Base-by-base conservation (phyloP, 2,797 vertebrate species). In the Phataginus tricuspis region DNA sequence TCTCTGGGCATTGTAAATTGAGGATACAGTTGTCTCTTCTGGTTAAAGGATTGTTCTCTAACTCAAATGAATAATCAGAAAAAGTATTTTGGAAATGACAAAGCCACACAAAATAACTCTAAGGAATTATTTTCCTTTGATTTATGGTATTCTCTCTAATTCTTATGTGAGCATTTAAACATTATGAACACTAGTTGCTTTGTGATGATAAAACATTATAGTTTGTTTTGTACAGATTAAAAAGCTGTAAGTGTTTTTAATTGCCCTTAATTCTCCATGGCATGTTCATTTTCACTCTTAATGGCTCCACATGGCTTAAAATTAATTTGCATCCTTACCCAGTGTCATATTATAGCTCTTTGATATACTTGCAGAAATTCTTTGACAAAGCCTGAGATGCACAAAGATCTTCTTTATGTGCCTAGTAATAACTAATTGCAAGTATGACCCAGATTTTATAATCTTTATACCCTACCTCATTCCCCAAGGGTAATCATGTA, bases 211-310 rank as follows among this genome's bases (percentile, higher is more conserved):
- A 95, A 96, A 92, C 94, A 19, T 87, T 96, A 91, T 39, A 77
- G 53, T 85, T 96, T 95, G 34, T 34, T 90, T 94, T 90, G 90
- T 64, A 86, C 39, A 78, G 39, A 91, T 96, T 95, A 95, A 90
- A 94, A 96, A 94, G 80, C 39, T 29, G 1, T 94, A 95, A 92
- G 77, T 97, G 90, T 94, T 96, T 97, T 97, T 95, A 96, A 95
- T 96, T 92, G 74, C 68, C 84, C 72, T 92, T 92, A 92, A 94
- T 92, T 95, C 88, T 95, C 94, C 34, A 15, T 91, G 68, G 85
- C 57, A 45, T 79, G n/a, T 93, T 97, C 68, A 91, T 95, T 92
- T 87, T 95, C 57, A 94, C 87, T 95, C 87, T 96, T 96, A 96
- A 96, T 95, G 57, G 25, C 34, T 91, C 90, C 74, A 86, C 64